Evolutionary conservation across 2,888 invertebrate genomes (phyloP).

Genomic region (Prionchulus punctatus): DNA sequence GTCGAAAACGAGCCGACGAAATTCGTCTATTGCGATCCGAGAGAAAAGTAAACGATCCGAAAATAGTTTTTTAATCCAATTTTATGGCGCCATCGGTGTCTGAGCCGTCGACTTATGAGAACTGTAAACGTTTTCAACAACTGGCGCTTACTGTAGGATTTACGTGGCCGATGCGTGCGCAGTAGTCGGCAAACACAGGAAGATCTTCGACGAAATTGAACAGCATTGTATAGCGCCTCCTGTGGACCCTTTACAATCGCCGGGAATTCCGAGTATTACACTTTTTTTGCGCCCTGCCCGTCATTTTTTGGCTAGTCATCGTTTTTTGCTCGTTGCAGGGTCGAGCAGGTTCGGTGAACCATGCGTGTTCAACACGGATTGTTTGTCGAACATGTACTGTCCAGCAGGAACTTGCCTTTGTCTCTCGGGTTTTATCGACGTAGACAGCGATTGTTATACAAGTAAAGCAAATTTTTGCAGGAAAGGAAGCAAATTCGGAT

Average conservation of each 20-base stretch:
- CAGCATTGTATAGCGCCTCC: background rate
- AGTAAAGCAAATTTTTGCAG: too few species aligned
- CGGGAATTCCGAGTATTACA: background rate
- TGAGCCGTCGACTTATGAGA: too few species aligned
- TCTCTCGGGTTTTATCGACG: background rate
- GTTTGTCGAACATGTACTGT: background rate
- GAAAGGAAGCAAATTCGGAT: too few species aligned
- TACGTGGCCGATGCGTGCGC: background rate
- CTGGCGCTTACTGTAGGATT: background rate
- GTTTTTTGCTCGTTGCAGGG: background rate
- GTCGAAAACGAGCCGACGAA: background rate
- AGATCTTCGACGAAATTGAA: background rate
- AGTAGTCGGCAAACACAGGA: background rate
- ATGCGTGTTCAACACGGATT: constrained; percentile 3
- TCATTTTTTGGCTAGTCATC: background rate
- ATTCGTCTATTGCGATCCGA: background rate
- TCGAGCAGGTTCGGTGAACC: background rate
- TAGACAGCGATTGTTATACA: background rate
- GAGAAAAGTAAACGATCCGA: background rate
- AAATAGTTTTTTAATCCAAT: background rate
- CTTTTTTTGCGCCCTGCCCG: background rate
- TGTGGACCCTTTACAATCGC: background rate
- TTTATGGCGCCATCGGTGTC: too few species aligned
- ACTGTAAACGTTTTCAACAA: too few species aligned
- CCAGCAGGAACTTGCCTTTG: background rate